These are phyloP conservation scores for Lytechinus variegatus DNA, from an alignment of 35 echinoderm and acorn worm species.

Conservation along the genomic window DNA sequence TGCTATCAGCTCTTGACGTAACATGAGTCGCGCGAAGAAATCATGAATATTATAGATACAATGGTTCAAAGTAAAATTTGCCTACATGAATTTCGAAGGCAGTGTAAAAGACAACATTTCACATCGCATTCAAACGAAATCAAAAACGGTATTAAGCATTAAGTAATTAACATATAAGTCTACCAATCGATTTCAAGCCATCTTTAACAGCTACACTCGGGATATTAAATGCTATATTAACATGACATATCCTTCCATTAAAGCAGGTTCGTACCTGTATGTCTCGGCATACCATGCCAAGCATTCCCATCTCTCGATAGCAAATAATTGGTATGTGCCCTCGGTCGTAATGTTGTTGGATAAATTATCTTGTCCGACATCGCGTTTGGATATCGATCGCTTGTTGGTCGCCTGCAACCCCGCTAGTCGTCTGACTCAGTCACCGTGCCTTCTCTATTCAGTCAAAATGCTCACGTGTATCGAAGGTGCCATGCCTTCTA, in stretches of 20 bases:
- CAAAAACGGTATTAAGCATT: too few relatives aligned
- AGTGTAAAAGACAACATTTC: too few relatives aligned
- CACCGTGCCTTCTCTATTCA: not conserved
- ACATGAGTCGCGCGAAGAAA: too few relatives aligned
- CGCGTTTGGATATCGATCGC: slow-evolving; percentile 26
- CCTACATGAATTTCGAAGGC: too few relatives aligned
- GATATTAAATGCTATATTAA: not conserved
- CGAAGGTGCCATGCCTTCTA: too few relatives aligned
- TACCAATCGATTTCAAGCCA: too few relatives aligned
- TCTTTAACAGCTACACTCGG: not conserved
- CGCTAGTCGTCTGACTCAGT: slow-evolving; percentile 6
- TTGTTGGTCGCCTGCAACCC: not conserved
- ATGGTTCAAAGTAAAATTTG: too few relatives aligned
- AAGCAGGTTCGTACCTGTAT: not conserved
- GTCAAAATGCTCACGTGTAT: not conserved
- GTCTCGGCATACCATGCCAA: not conserved
- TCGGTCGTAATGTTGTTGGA: slow-evolving; percentile 32
- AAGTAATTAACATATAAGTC: too few relatives aligned
- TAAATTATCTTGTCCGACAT: slow-evolving; percentile 45
- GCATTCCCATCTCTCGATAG: slow-evolving; percentile 20
- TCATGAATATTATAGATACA: too few relatives aligned
- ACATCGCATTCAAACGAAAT: too few relatives aligned
- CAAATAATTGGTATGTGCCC: not conserved
- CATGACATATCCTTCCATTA: not conserved
- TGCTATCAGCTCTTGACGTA: too few relatives aligned